Conservation (phyloP, 2,888 invertebrate genomes). For the Drosophila nr. perissopoda region DNA sequence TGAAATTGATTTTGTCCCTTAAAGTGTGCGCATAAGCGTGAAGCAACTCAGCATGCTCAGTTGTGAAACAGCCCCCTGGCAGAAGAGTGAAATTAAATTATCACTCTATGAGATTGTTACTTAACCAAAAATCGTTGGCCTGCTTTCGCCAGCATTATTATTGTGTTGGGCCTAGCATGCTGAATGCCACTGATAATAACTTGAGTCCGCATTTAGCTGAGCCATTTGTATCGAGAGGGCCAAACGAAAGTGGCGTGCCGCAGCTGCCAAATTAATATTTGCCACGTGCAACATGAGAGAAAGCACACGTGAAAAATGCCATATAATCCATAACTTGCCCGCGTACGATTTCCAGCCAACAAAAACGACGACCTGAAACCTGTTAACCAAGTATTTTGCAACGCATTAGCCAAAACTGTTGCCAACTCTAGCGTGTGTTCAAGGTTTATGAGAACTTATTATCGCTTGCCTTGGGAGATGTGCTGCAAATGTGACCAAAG, state of each 20-base stretch:
- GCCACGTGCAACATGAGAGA: slow-evolving; percentile 57
- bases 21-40: not conserved
- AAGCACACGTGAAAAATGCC: slow-evolving; percentile 65
- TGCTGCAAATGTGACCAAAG: not conserved
- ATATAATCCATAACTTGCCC: slow-evolving; percentile 64
- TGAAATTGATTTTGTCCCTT: not conserved
- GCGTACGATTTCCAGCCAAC: slow-evolving; percentile 28
- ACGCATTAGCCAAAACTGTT: slow-evolving; percentile 6
- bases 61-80: slow-evolving; percentile 17
- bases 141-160: slow-evolving; percentile 47
- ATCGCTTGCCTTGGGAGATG: not conserved
- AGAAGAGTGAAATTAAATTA: slow-evolving; percentile 31
- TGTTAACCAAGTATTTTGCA: slow-evolving; percentile 21
- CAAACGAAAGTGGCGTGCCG: slow-evolving; percentile 21
- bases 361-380: slow-evolving; percentile 15
- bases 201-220: slow-evolving; percentile 41
- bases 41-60: not conserved
- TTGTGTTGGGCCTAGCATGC: slow-evolving; percentile 12
- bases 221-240: slow-evolving; percentile 40
- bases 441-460: not conserved
- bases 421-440: slow-evolving; percentile 1
- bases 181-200: slow-evolving; percentile 27
- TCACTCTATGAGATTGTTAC: slow-evolving; percentile 15
- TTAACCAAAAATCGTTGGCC: slow-evolving; percentile 30
- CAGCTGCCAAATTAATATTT: slow-evolving; percentile 72